Evolutionary conservation across 2,113 vertebrate genomes (phyloP).

Genomic region (Spilogale gracilis): DNA sequence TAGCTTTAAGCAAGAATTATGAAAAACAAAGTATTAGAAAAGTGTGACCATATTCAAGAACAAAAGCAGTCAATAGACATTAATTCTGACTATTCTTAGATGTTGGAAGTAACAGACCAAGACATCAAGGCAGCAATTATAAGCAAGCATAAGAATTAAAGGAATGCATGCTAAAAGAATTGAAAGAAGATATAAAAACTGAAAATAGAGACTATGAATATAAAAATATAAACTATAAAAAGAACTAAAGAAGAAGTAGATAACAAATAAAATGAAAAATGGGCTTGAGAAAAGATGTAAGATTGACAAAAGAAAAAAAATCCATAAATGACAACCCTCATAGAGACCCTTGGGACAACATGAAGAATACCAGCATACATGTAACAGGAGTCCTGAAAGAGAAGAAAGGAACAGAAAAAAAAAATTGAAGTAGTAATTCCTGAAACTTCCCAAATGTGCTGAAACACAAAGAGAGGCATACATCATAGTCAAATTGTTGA

Average conservation of each 20-base stretch:
- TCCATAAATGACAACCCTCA: not conserved
- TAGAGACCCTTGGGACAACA: not conserved
- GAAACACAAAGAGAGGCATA: not conserved
- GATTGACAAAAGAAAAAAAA: not conserved
- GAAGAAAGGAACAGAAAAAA: not conserved
- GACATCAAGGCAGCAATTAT: not conserved
- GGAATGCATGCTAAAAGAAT: not conserved
- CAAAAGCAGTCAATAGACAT: constrained; percentile 34
- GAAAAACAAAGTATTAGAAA: constrained; percentile 2
- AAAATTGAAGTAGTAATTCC: not conserved
- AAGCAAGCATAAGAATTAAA: constrained; percentile 17
- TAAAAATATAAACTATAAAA: constrained; percentile 16
- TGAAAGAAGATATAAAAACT: not conserved
- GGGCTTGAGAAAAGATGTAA: not conserved
- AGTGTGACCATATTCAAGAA: not conserved
- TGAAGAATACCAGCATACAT: not conserved
- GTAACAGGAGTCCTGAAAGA: not conserved
- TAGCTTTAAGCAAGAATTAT: constrained; percentile 36
- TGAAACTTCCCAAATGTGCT: not conserved
- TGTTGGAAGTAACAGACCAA: constrained; percentile 6
- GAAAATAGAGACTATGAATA: not conserved
- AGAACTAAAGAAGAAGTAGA: not conserved
- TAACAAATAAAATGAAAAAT: constrained; percentile 31
- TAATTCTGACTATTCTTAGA: not conserved
- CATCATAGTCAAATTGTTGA: not conserved